phyloP scores from a whole-genome alignment of 2,113 vertebrate genomes.

The Benthochromis sp. region DNA sequence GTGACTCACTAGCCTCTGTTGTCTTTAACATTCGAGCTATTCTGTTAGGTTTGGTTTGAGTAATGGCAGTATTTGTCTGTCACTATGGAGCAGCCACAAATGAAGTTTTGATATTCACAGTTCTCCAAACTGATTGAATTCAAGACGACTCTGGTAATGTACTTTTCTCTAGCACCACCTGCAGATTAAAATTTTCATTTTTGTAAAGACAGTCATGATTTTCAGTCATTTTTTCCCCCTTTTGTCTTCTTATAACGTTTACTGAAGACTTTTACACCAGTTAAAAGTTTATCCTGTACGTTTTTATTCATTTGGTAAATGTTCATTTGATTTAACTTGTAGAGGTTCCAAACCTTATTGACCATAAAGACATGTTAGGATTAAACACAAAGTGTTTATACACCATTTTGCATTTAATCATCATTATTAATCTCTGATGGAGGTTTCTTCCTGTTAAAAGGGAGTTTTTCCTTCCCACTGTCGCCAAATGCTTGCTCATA shows the following conservation, averaged over 20 bases:
- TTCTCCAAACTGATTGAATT: not conserved
- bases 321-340: not conserved
- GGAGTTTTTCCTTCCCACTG: not conserved
- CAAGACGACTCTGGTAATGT: not conserved
- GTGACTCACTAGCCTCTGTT: not conserved
- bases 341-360: not conserved
- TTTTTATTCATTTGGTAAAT: not conserved
- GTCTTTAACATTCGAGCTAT: not conserved
- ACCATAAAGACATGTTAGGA: not conserved
- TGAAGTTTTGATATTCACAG: not conserved
- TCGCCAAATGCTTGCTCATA: not conserved
- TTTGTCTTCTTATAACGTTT: fast-evolving
- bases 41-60: not conserved
- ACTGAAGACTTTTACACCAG: not conserved
- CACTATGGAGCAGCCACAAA: not conserved
- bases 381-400: not conserved
- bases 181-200: not conserved
- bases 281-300: not conserved
- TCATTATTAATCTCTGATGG: fast-evolving
- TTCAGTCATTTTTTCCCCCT: fast-evolving
- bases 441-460: not conserved
- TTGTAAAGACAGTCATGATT: not conserved
- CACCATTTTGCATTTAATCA: not conserved
- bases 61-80: not conserved
- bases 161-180: not conserved